Conservation (phyloP, 2,113 vertebrate species). For the Microcebus jonahi region DNA sequence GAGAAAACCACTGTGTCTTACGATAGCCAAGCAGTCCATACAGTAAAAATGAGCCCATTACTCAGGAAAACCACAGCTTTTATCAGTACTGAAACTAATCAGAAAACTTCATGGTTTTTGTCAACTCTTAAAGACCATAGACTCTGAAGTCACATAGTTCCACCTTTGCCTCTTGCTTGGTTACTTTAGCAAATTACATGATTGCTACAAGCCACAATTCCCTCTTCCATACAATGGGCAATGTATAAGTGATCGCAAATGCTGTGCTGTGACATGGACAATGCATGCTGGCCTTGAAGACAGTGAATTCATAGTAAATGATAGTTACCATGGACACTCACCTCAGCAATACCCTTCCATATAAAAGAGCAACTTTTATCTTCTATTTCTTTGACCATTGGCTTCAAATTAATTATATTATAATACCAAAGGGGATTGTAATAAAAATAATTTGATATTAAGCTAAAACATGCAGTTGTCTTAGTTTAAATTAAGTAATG, state of each 20-base stretch:
- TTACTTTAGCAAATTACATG: neutral
- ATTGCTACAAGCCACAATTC: neutral
- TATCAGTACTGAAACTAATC: neutral
- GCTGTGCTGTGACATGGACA: no score
- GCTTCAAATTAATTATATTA: neutral
- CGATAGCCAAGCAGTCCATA: neutral
- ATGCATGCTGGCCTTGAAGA: neutral
- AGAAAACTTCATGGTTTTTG: neutral
- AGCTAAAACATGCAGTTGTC: neutral
- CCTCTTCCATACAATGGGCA: neutral
- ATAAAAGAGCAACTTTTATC: neutral
- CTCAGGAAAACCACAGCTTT: neutral
- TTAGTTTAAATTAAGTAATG: constrained; percentile 14
- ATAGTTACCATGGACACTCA: no score
- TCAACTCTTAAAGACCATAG: neutral
- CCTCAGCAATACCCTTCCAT: no score
- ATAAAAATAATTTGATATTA: neutral
- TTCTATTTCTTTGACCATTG: neutral
- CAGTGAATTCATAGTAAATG: neutral
- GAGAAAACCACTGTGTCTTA: neutral
- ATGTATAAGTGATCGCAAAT: neutral
- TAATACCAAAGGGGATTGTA: neutral
- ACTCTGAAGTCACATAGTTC: neutral
- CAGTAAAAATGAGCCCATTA: no score
- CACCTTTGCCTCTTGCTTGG: neutral